Base-by-base conservation (phyloP, 1,140 invertebrate species). In the Pogonognathellus flavescens region DNA sequence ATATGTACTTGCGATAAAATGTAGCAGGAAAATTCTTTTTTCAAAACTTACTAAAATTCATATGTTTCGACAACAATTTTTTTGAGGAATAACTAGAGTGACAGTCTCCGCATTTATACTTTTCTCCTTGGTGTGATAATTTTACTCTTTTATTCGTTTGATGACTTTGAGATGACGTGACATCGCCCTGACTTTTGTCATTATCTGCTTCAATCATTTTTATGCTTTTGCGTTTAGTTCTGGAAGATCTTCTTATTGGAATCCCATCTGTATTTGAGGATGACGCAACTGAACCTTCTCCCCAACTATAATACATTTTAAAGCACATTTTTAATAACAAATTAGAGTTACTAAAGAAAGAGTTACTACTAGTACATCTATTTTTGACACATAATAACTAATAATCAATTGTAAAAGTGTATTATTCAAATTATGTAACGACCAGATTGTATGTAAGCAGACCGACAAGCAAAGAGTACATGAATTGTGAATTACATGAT, bases 201-300 rank as follows among this genome's bases (percentile, higher is more conserved):
- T 49, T 76, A 10, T 76, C 70, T 10, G 70, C 70, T 50, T 76
- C 70, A n/a, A 76, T 16, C 70, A 76, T 76, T 76, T 76, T 76
- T 49, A 76, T 76, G 41, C 70, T 76, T 50, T 76, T 76, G 6
- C 70, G 31, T 49, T 76, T 76, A 0, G 41, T 76, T 50, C 70
- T 76, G 1, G 70, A 14, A 50, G 70, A 76, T n/a, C 49, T 76
- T 18, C 70, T 31, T 41, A 50, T n/a, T 20, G 41, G 70, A 7
- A 50, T 8, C 5, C 31, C 25, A 49, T 76, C 41, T 1, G 13
- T 13, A 18, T 41, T 49, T 10, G 41, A 16, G 16, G 70, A 76
- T 13, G 70, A 76, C 1, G 31, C 16, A n/a, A 49, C 10, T 1
- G 70, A 76, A n/a, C 18, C 70, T 6, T 76, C 70, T 16, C 3